Evolutionary conservation across 2,797 vertebrate genomes (phyloP).

Genomic region (Periparus ater): DNA sequence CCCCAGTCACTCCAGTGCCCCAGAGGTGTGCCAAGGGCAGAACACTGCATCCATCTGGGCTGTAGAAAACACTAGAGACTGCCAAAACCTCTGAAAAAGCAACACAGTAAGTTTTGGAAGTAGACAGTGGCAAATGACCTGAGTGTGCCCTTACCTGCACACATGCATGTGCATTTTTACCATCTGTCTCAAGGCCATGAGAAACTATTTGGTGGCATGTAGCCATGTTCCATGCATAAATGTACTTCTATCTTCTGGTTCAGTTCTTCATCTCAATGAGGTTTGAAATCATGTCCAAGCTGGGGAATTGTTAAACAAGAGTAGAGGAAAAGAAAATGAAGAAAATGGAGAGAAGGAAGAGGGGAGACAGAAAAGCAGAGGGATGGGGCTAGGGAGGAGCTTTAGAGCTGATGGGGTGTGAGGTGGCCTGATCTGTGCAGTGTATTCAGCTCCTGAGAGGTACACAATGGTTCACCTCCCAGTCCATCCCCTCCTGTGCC

Average conservation of each 20-base stretch:
- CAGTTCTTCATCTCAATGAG: neutral
- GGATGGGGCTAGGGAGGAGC: rapidly evolving
- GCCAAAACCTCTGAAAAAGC: neutral
- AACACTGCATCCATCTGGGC: rapidly evolving
- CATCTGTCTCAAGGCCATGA: neutral
- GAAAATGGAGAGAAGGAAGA: neutral
- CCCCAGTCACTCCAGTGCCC: rapidly evolving
- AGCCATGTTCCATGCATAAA: neutral
- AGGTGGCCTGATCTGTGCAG: neutral
- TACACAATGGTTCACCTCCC: neutral
- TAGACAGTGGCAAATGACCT: neutral
- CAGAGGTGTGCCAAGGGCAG: neutral
- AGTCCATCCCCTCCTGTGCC: neutral
- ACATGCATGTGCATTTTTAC: neutral
- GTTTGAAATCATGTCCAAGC: neutral
- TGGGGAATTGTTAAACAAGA: neutral
- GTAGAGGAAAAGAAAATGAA: neutral
- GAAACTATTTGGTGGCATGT: neutral
- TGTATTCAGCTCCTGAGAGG: neutral
- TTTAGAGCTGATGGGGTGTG: rapidly evolving
- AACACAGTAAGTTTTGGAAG: neutral
- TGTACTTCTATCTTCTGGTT: neutral
- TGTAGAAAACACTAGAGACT: neutral
- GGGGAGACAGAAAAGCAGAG: neutral
- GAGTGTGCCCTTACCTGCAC: neutral